Conservation (phyloP, 2,797 vertebrate genomes). For the Lacerta bilineata region DNA sequence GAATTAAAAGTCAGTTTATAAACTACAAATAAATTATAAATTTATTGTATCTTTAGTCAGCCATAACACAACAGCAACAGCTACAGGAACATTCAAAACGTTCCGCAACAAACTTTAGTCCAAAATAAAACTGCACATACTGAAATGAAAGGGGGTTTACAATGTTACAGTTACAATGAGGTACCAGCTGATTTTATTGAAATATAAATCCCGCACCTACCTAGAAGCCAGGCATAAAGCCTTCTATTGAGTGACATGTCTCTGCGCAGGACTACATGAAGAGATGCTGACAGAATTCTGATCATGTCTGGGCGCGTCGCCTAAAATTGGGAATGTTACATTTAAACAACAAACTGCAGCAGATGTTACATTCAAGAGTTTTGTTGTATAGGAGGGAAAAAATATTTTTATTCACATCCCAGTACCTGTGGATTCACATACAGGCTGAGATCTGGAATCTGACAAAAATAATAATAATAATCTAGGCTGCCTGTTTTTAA, state of each 20-base stretch:
- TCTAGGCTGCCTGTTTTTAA: neutral
- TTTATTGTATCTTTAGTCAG: neutral
- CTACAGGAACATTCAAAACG: neutral
- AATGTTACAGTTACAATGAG: neutral
- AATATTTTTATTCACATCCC: slow-evolving; percentile 3
- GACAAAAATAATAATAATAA: neutral
- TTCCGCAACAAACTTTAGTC: neutral
- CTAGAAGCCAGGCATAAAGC: slow-evolving; percentile 98
- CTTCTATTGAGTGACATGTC: slow-evolving; percentile 99
- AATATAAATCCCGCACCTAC: slow-evolving; percentile 78
- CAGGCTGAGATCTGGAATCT: neutral
- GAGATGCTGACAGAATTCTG: slow-evolving; percentile 94
- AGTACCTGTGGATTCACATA: slow-evolving; percentile 24
- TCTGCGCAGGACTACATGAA: slow-evolving; percentile 97
- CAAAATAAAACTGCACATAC: neutral
- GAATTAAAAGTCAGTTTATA: neutral
- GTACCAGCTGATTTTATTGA: neutral
- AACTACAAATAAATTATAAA: neutral
- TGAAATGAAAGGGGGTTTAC: too few species aligned
- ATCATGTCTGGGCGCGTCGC: slow-evolving; percentile 97
- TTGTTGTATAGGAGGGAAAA: neutral
- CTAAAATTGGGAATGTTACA: slow-evolving; percentile 77
- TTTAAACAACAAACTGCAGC: slow-evolving; percentile 26
- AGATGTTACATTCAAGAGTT: neutral
- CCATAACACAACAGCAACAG: neutral